These are phyloP conservation scores for Halictus rubicundus DNA, from an alignment of 1,140 invertebrate species.

Conservation along the genomic window DNA sequence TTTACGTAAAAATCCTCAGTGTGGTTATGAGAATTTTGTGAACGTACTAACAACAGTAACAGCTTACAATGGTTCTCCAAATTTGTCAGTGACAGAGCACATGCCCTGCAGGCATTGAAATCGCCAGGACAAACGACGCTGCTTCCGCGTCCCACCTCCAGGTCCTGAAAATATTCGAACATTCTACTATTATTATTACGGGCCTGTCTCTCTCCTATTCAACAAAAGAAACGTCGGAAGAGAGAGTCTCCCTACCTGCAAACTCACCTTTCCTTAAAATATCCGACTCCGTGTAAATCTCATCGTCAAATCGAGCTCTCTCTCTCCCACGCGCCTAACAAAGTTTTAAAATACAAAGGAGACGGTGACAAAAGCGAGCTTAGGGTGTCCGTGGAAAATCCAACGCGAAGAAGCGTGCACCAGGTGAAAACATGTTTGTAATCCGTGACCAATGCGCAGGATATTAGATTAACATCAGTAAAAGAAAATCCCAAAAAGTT, in stretches of 20 bases:
- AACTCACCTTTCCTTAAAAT: background rate
- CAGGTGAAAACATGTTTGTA: background rate
- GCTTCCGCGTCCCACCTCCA: background rate
- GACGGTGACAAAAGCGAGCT: background rate
- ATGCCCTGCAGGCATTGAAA: background rate
- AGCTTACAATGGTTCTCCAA: too few species aligned
- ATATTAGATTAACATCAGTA: background rate
- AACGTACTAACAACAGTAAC: too few species aligned
- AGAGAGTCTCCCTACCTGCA: background rate
- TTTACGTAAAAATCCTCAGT: too few species aligned
- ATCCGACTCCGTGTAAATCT: background rate
- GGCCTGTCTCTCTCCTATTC: background rate
- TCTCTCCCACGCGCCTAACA: background rate
- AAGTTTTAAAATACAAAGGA: background rate
- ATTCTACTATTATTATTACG: background rate
- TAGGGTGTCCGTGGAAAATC: background rate
- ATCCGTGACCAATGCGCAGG: too few species aligned
- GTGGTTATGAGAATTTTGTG: too few species aligned
- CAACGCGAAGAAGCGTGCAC: background rate
- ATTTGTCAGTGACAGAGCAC: too few species aligned
- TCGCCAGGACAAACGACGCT: background rate
- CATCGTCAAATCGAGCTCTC: background rate
- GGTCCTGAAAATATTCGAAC: background rate
- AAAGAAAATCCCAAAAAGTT: too few species aligned
- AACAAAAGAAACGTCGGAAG: background rate